These are phyloP conservation scores for Lymantria monacha DNA, from an alignment of 2,888 invertebrate genomes.

Conservation along the genomic window DNA sequence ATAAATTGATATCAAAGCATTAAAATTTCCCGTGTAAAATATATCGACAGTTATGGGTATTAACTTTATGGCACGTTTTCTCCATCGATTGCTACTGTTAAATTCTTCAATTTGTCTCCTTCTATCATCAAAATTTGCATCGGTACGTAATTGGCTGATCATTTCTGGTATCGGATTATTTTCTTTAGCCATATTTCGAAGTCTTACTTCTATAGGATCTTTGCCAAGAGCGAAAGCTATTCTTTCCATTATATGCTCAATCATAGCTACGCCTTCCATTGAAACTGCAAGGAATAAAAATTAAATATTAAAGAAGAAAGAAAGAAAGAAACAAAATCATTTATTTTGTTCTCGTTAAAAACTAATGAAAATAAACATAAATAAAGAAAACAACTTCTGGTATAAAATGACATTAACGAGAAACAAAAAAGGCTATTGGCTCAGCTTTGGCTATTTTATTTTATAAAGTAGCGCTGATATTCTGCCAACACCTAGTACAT, in stretches of 20 bases:
- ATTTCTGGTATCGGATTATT: constrained; percentile 71
- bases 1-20: constrained; percentile 84
- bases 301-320: not conserved
- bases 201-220: constrained; percentile 82
- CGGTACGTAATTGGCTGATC: constrained; percentile 76
- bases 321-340: too few relatives aligned
- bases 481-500: too few relatives aligned
- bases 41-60: constrained; percentile 85
- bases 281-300: constrained; percentile 62
- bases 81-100: constrained; percentile 87
- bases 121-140: constrained; percentile 75
- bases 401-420: too few relatives aligned
- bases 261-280: constrained; percentile 82
- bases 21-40: constrained; percentile 76
- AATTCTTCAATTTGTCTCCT: constrained; percentile 69
- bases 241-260: constrained; percentile 86
- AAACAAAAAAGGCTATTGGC: too few relatives aligned
- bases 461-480: too few relatives aligned
- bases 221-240: constrained; percentile 78
- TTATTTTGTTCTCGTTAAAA: too few relatives aligned
- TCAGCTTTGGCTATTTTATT: too few relatives aligned
- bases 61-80: constrained; percentile 86
- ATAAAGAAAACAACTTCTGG: too few relatives aligned
- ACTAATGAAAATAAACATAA: too few relatives aligned
- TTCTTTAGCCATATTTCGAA: constrained; percentile 76